Evolutionary conservation across 1,140 invertebrate genomes (phyloP), one percentile per base, ranked within the genome.

Genomic region (Heliothis virescens): DNA sequence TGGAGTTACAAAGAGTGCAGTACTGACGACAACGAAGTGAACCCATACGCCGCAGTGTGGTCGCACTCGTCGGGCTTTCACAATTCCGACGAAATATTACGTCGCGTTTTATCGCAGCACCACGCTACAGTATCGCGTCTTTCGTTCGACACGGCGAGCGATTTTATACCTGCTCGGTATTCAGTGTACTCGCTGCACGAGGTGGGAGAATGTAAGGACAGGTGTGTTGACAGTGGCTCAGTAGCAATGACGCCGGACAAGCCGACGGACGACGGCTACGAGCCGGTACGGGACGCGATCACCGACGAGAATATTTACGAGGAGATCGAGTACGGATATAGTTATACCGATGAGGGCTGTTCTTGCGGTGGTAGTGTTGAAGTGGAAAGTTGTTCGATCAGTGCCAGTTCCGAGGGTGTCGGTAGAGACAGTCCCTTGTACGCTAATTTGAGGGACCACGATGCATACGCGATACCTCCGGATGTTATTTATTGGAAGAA

Each of bases 401-500:
- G 93, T 88, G 91, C 91, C 7, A 92, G 92, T 86, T 94, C 92
- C 0, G 91, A 92, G n/a, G 93, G 93, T 26, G 89, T 91, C 0
- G 91, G 90, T 0, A 83, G 94, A 7, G 95, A 95, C 75, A 95
- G 93, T 78, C 95, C 95, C 3, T 52, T 95, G 15, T 95, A 95
- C 82, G 94, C 92, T 16, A 95, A 95, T 75, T 74, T 94, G 21
- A 87, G 86, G 82, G 91, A 94, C 60, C 87, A 92, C 80, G 91
- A 92, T 41, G 93, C 93, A 1, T 94, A 94, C 65, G 91, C 92
- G 7, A 79, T 94, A 0, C 86, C 93, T 0, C 79, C 91, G 15
- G 94, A 95, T 83, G 94, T 95, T 53, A 89, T 94, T 11, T 93
- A 82, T 74, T 95, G 95, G 95, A 95, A 94, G 90, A 93, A 94